These are phyloP conservation scores for Melanchra persicariae DNA, from an alignment of 2,888 invertebrate species.

Conservation along the genomic window DNA sequence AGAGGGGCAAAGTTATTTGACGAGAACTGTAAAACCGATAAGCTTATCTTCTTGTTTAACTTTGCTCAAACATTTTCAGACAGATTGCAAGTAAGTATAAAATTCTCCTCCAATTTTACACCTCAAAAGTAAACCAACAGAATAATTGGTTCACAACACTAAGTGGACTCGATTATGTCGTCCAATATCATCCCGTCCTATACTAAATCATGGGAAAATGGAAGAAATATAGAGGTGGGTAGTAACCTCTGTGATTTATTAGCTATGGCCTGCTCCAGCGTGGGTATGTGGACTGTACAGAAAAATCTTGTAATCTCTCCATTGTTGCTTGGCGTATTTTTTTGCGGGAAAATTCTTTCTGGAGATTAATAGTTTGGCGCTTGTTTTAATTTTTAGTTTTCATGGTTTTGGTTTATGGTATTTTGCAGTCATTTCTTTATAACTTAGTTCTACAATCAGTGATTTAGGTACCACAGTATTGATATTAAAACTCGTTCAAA, in stretches of 20 bases:
- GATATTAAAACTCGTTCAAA: no score
- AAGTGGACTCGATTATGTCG: slow-evolving; percentile 60
- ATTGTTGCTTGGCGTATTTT: slow-evolving; percentile 32
- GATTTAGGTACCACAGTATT: background rate
- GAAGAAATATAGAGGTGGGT: slow-evolving; percentile 64
- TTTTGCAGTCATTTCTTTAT: background rate
- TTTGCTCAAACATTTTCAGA: background rate
- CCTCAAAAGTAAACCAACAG: slow-evolving; percentile 15
- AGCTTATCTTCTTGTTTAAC: background rate
- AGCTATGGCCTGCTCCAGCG: slow-evolving; percentile 20
- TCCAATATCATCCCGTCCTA: slow-evolving; percentile 52
- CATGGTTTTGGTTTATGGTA: background rate
- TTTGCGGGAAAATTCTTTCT: slow-evolving; percentile 24
- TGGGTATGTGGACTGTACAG: slow-evolving; percentile 37
- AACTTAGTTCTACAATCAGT: background rate
- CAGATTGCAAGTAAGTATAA: background rate
- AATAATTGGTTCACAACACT: slow-evolving; percentile 42
- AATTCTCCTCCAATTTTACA: background rate
- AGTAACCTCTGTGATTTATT: slow-evolving; percentile 58
- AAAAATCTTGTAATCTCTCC: slow-evolving; percentile 46
- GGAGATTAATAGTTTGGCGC: background rate
- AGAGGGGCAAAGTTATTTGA: no score
- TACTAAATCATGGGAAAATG: slow-evolving; percentile 64
- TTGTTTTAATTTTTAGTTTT: slow-evolving; percentile 5
- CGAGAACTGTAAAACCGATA: no score